Base-by-base conservation (phyloP, 1,140 invertebrate species). In the Lucilia sericata region DNA sequence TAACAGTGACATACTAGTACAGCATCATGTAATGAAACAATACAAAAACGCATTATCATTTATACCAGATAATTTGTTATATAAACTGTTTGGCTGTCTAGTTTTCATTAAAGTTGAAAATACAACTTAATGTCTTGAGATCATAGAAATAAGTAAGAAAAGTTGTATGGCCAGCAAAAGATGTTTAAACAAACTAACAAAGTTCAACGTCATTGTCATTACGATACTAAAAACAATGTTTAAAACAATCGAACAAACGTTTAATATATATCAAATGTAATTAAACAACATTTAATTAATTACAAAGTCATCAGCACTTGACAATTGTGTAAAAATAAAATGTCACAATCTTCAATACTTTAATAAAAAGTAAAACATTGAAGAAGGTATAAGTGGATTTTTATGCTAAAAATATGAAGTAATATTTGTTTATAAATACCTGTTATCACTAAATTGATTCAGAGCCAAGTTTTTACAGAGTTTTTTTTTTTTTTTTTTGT, bases 401-500 rank as follows among this genome's bases (percentile, higher is more conserved):
- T 60, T 60, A 60, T 60, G 13, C 3, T 17, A 60, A 14, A 60
- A 60, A 70, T 21, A 70, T 70, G 60, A 70, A 70, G 60, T 70
- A 70, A 70, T 70, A 70, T 70, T 8, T 36, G 36, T 36, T 70
- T 21, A 21, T 21, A 70, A 70, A 70, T 70, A 70, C 17, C 19
- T 70, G 60, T 70, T 70, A 70, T 70, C 19, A 70, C 5, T 21
- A 80, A 80, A 80, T 7, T 19, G 47, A 21, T 80, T 80, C 42
- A 21, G n/a, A 80, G 42, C 76, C 76, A 80, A 80, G 42, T 80
- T 80, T 80, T 51, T 80, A 8, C 13, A 70, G 5, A 17, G 60
- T 75, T 13, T 75, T 75, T n/a, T n/a, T n/a, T n/a, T n/a, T n/a
- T n/a, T n/a, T n/a, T n/a, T n/a, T n/a, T n/a, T n/a, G n/a, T n/a